Conservation (phyloP, 2,797 vertebrate species). For the Tadarida brasiliensis region DNA sequence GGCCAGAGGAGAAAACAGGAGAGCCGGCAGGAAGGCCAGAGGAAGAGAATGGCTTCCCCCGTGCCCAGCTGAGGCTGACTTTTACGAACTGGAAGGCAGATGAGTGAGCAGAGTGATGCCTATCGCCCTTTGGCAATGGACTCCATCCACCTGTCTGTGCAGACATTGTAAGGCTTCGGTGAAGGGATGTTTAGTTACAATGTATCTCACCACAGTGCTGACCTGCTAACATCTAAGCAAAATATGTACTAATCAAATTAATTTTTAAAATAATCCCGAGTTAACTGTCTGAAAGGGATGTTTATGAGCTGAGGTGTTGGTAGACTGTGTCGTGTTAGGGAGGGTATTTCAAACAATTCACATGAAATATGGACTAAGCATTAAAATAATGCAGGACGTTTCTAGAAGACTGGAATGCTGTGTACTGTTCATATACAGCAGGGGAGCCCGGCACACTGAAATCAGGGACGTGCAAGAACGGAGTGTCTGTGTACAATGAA, state of each 20-base stretch:
- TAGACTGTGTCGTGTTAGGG: neutral
- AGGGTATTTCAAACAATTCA: neutral
- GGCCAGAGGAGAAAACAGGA: no score
- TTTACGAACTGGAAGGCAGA: neutral
- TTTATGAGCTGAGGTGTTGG: neutral
- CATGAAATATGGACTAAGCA: neutral
- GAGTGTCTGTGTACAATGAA: no score
- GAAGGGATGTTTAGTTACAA: neutral
- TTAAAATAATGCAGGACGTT: neutral
- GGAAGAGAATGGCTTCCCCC: no score
- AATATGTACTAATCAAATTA: neutral
- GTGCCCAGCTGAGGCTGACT: accelerated
- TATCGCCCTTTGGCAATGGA: neutral
- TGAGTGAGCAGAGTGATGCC: neutral
- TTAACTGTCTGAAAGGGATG: neutral
- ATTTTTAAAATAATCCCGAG: neutral
- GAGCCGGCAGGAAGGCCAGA: accelerated
- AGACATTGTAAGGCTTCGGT: neutral
- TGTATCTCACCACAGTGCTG: neutral
- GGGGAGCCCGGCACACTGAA: neutral
- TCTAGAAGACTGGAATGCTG: neutral
- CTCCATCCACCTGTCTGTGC: neutral
- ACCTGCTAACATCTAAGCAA: neutral
- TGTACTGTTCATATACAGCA: no score
- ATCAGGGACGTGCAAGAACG: neutral